Base-by-base conservation (phyloP, 2,113 vertebrate species). In the Nyctereutes procyonoides region DNA sequence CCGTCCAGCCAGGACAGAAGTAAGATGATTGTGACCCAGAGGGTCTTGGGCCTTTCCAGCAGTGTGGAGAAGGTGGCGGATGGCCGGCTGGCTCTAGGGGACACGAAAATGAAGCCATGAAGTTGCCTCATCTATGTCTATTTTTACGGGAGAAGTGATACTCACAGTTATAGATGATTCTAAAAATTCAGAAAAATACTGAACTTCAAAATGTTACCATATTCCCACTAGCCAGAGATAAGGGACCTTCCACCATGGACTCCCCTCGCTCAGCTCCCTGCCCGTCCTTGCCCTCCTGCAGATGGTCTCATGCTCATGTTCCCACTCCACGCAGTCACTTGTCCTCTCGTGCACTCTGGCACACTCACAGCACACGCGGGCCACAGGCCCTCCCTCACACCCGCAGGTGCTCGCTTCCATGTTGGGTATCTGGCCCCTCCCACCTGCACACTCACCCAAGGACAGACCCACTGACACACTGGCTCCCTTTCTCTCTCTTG, bases 251-350 rank as follows among this genome's bases (percentile, higher is more conserved):
- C 12, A 9, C 28, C 0, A 0, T 0, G 28, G 12, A 1, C 8
- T 51, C 63, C 2, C 1, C 4, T 28, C 28, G 2, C 43, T 5
- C 0, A 1, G 0, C 32, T 0, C 4, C 20, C 4, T 10, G 3
- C 11, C 43, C 35, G 15, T 58, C 56, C 24, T 12, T 0, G 0
- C 20, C 15, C 90, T 56, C 28, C 48, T 19, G 2, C 17, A 15
- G 26, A 28, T 0, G 2, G 62, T 53, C 48, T 30, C 38, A 11
- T 0, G 30, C 16, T 13, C 19, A 9, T 11, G 8, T 19, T 80
- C 58, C 35, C 81, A 73, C 8, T 14, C n/a, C 7, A 48, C 22
- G 26, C 12, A 51, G 8, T 30, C 8, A 2, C 86, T 38, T 77
- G 48, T 73, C 73, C 17, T 28, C 30, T 32, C 73, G 48, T 20